Percentiles rank a stretch among this genome's conserved stretches.
Evolutionary conservation across 2,888 invertebrate genomes (phyloP).

Genomic region (Hecatera dysodea): DNA sequence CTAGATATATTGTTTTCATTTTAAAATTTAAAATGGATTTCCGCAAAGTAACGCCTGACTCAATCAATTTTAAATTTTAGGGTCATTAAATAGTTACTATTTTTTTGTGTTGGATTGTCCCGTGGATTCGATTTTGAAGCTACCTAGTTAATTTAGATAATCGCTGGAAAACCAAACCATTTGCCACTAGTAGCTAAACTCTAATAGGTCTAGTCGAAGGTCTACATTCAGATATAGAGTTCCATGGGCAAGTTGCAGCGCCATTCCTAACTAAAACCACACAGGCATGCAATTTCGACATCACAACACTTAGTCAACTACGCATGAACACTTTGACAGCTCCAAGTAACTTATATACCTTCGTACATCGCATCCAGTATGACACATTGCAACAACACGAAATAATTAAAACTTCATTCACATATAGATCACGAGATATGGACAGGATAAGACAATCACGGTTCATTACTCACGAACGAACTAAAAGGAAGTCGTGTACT

Average conservation of each 20-base stretch:
- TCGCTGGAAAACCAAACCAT: too few species aligned
- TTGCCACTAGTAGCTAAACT: neutral
- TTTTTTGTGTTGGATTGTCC: too few species aligned
- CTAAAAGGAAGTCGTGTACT: conserved; percentile 51
- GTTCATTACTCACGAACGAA: conserved; percentile 53
- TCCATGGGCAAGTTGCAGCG: conserved; percentile 34
- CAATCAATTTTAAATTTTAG: too few species aligned
- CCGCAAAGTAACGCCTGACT: too few species aligned
- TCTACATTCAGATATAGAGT: conserved; percentile 21
- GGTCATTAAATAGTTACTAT: too few species aligned
- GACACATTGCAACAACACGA: conserved; percentile 72
- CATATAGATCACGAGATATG: conserved; percentile 74
- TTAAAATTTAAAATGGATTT: too few species aligned
- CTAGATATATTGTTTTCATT: too few species aligned
- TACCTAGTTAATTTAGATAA: too few species aligned
- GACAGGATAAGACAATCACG: conserved; percentile 59
- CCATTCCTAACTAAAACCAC: conserved; percentile 6
- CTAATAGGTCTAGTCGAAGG: conserved; percentile 13
- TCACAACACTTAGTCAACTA: neutral
- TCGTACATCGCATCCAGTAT: conserved; percentile 60
- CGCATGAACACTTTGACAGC: conserved; percentile 2
- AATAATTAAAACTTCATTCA: conserved; percentile 76
- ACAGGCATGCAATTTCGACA: conserved; percentile 35
- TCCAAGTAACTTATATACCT: conserved; percentile 34
- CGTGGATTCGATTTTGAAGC: too few species aligned